Evolutionary conservation across 2,113 vertebrate genomes (phyloP).

Genomic region (Pollachius pollachius): DNA sequence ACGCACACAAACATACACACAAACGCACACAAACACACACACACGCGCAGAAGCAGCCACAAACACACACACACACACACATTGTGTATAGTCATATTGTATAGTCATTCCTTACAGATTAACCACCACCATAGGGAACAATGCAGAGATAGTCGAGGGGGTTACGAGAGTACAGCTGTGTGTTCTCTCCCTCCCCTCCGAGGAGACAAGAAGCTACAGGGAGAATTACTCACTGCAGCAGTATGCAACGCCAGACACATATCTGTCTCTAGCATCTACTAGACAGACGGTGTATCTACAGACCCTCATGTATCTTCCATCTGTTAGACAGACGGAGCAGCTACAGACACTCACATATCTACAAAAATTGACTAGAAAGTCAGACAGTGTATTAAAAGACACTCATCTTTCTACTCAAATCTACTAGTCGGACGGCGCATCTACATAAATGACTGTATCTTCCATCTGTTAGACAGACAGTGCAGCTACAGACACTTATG

Average conservation of each 20-base stretch:
- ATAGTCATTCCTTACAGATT: neutral
- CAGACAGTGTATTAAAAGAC: too few relatives aligned
- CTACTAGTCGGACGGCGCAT: too few relatives aligned
- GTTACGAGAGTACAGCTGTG: too few relatives aligned
- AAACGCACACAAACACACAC: slow-evolving; percentile 17
- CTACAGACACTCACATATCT: too few relatives aligned
- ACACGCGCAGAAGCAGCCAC: slow-evolving; percentile 5
- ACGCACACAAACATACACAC: slow-evolving; percentile 35
- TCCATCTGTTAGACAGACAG: slow-evolving; percentile 2
- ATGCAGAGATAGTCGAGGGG: neutral
- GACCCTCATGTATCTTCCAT: too few relatives aligned
- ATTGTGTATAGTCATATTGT: neutral
- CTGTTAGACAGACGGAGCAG: too few relatives aligned
- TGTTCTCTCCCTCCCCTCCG: neutral
- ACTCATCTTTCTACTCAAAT: too few relatives aligned
- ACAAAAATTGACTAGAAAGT: too few relatives aligned
- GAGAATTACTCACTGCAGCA: slow-evolving; percentile 48
- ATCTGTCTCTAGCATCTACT: slow-evolving; percentile 17
- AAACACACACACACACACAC: slow-evolving; percentile 1
- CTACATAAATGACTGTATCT: too few relatives aligned
- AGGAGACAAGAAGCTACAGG: slow-evolving; percentile 45
- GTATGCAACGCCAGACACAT: slow-evolving; percentile 34
- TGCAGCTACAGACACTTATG: too few relatives aligned
- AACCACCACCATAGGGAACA: neutral
- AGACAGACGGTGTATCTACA: too few relatives aligned